Conservation (phyloP, 2,888 invertebrate genomes). For the Laspeyria flexula region DNA sequence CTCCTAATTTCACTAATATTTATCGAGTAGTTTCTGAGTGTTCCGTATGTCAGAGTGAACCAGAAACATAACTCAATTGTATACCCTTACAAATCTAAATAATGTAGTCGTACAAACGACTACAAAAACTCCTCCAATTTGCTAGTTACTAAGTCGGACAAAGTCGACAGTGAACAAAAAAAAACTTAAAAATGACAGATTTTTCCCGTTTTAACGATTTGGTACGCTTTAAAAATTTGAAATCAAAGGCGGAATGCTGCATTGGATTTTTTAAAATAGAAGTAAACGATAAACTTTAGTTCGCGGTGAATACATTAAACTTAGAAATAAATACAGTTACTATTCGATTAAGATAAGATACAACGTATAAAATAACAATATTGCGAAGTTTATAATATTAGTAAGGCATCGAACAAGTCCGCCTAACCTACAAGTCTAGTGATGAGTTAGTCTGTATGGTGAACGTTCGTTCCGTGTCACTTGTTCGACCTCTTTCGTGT, state of each 20-base stretch:
- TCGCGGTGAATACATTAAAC: neutral
- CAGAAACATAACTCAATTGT: no score
- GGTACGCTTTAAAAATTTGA: constrained; percentile 8
- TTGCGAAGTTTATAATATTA: no score
- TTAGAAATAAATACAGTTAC: no score
- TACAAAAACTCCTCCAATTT: constrained; percentile 30
- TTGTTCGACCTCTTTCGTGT: constrained; percentile 24
- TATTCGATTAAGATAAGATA: no score
- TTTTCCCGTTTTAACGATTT: constrained; percentile 25
- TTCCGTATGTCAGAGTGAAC: no score
- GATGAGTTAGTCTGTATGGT: neutral
- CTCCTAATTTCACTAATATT: no score
- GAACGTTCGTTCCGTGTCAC: constrained; percentile 25
- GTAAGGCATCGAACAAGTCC: no score
- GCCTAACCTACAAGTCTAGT: neutral
- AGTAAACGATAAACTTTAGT: neutral
- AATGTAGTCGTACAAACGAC: constrained; percentile 20
- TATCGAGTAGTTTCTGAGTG: no score
- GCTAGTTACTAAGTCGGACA: constrained; percentile 27
- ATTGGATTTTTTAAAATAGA: neutral
- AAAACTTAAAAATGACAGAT: constrained; percentile 4
- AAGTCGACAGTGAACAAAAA: constrained; percentile 15
- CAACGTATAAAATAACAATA: no score
- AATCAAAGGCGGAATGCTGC: constrained; percentile 7
- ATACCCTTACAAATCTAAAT: neutral